Percentiles rank a stretch among this genome's conserved stretches.
Evolutionary conservation across 2,888 invertebrate species (phyloP).

Genomic region (Calephelis perditalis): DNA sequence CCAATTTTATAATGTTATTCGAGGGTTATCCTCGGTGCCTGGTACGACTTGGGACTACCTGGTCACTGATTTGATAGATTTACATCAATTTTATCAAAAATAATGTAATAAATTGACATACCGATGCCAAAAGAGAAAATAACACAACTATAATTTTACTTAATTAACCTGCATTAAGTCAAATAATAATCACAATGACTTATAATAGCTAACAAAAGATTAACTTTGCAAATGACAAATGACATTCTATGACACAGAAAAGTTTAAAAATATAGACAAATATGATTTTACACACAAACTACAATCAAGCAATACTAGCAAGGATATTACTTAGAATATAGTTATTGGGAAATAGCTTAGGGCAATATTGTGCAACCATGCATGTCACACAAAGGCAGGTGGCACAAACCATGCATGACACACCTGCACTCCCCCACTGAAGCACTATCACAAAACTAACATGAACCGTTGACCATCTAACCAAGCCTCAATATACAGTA

Average conservation of each 20-base stretch:
- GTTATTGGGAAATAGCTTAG: conserved; percentile 22
- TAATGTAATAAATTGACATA: too few species aligned
- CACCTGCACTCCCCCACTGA: conserved; percentile 64
- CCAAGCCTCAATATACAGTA: conserved; percentile 38
- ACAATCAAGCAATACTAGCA: too few species aligned
- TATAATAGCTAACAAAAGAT: too few species aligned
- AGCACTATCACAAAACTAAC: conserved; percentile 44
- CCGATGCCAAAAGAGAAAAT: too few species aligned
- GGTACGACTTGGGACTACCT: conserved; percentile 52
- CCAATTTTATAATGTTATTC: conserved; percentile 54
- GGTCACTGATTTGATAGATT: not conserved
- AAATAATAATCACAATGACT: too few species aligned
- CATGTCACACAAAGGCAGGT: conserved; percentile 59
- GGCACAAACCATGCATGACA: conserved; percentile 56
- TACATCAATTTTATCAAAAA: conserved; percentile 6
- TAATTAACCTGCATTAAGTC: conserved; percentile 48
- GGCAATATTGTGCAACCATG: conserved; percentile 48
- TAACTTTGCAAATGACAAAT: too few species aligned
- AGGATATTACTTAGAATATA: conserved; percentile 21
- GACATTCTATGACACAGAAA: too few species aligned
- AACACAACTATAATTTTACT: too few species aligned
- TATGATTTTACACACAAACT: too few species aligned
- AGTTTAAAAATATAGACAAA: too few species aligned
- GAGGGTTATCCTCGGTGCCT: conserved; percentile 51
- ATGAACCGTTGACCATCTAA: conserved; percentile 38